A percentile compares a stretch with the other conserved stretches of the same genome.
Conservation (phyloP, 2,797 vertebrate genomes). For the Sphenopsis melanotis region DNA sequence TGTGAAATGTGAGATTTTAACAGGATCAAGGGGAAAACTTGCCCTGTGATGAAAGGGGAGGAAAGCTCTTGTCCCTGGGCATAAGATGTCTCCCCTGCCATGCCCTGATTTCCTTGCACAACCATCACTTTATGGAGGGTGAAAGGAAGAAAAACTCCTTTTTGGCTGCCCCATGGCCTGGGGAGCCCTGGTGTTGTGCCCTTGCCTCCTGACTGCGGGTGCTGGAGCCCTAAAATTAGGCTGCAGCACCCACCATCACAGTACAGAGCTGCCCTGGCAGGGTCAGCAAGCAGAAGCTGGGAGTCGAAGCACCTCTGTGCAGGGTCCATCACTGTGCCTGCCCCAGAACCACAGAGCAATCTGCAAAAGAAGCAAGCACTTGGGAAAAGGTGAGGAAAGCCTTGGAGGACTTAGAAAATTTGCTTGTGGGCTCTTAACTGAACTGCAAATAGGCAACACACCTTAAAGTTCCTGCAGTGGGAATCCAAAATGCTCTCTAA, state of each 20-base stretch:
- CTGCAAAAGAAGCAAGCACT: neutral
- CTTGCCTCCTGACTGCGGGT: neutral
- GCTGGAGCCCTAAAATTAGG: neutral
- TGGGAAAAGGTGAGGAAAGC: neutral
- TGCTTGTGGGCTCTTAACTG: neutral
- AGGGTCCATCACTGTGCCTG: neutral
- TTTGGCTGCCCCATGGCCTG: neutral
- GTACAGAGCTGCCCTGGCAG: accelerated
- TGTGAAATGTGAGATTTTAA: neutral
- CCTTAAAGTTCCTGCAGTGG: neutral
- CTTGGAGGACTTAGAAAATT: neutral
- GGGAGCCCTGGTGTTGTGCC: neutral
- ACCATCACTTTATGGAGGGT: neutral
- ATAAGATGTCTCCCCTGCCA: neutral
- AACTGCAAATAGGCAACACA: accelerated
- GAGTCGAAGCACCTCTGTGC: neutral
- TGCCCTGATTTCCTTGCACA: neutral
- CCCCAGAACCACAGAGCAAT: neutral
- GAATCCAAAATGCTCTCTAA: neutral
- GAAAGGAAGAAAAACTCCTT: neutral
- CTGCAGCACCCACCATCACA: neutral
- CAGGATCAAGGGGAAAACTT: neutral
- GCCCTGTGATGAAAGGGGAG: neutral
- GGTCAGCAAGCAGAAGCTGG: neutral
- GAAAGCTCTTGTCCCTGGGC: neutral